These are phyloP conservation scores for Cistogaster globosa DNA, from an alignment of 2,888 invertebrate genomes.

Conservation along the genomic window DNA sequence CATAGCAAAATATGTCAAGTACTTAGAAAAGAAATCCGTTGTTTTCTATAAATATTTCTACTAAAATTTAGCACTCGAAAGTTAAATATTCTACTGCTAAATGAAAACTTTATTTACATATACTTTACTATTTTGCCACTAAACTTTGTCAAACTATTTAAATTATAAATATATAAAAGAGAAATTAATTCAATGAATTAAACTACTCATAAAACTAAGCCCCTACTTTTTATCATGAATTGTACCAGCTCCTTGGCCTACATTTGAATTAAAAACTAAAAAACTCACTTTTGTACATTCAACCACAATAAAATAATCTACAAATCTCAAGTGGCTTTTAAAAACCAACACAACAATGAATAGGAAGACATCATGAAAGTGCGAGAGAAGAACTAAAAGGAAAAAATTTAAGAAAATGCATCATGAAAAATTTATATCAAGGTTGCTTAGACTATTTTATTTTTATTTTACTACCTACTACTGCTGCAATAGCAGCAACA, in stretches of 20 bases:
- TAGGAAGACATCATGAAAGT: slow-evolving; percentile 5
- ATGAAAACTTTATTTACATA: slow-evolving; percentile 33
- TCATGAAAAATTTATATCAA: slow-evolving; percentile 51
- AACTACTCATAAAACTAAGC: slow-evolving; percentile 37
- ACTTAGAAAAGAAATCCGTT: not conserved
- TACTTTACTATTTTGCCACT: not conserved
- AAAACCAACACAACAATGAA: slow-evolving; percentile 45
- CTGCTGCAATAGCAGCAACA: not conserved
- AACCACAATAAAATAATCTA: slow-evolving; percentile 44
- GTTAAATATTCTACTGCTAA: slow-evolving; percentile 26
- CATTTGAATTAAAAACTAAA: slow-evolving; percentile 4
- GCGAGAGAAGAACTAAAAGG: not conserved
- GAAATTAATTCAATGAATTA: slow-evolving; percentile 57
- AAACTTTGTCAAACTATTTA: slow-evolving; percentile 52
- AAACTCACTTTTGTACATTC: not conserved
- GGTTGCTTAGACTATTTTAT: slow-evolving; percentile 46
- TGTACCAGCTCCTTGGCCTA: slow-evolving; percentile 53
- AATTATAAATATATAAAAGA: slow-evolving; percentile 12
- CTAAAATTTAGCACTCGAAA: slow-evolving; percentile 8
- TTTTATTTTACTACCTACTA: not conserved
- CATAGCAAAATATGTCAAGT: slow-evolving; percentile 20
- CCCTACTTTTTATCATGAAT: slow-evolving; percentile 43
- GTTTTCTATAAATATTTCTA: slow-evolving; percentile 16
- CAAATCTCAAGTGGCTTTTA: slow-evolving; percentile 46
- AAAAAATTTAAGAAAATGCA: not conserved